These are phyloP conservation scores for Agrilus mali DNA, from an alignment of 2,888 invertebrate species.

Conservation along the genomic window DNA sequence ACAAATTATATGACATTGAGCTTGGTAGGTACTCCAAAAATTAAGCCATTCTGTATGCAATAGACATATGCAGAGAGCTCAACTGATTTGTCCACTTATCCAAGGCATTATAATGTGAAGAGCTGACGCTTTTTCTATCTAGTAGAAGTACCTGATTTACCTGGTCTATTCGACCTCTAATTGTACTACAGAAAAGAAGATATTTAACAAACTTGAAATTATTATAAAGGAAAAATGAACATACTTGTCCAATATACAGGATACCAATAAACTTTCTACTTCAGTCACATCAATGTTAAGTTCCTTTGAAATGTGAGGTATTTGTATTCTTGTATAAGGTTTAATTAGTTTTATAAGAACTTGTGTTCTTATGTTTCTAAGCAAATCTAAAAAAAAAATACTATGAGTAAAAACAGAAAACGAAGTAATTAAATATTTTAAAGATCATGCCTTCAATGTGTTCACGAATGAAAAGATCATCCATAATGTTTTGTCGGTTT, in stretches of 20 bases:
- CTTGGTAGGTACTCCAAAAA: background rate
- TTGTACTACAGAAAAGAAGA: slow-evolving; percentile 44
- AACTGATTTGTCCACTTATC: slow-evolving; percentile 95
- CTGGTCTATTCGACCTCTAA: slow-evolving; percentile 82
- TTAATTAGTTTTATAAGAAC: slow-evolving; percentile 94
- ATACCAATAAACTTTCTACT: slow-evolving; percentile 91
- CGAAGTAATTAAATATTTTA: background rate
- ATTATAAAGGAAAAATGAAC: slow-evolving; percentile 25
- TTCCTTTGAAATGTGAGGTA: slow-evolving; percentile 94
- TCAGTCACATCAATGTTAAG: slow-evolving; percentile 87
- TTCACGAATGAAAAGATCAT: slow-evolving; percentile 96
- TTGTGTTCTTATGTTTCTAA: slow-evolving; percentile 92
- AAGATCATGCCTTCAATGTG: slow-evolving; percentile 72
- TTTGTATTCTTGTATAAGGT: slow-evolving; percentile 95
- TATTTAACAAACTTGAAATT: background rate
- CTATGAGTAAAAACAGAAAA: background rate
- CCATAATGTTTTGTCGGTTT: slow-evolving; percentile 94
- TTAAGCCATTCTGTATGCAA: slow-evolving; percentile 76
- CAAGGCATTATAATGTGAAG: slow-evolving; percentile 80
- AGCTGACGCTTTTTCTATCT: slow-evolving; percentile 65
- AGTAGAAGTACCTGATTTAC: slow-evolving; percentile 88
- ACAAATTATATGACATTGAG: too few species aligned
- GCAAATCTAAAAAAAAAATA: slow-evolving; percentile 48
- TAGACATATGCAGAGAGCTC: slow-evolving; percentile 73
- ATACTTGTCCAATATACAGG: slow-evolving; percentile 95